Evolutionary conservation across 2,113 vertebrate genomes (phyloP).

Genomic region (Todiramphus chloris): DNA sequence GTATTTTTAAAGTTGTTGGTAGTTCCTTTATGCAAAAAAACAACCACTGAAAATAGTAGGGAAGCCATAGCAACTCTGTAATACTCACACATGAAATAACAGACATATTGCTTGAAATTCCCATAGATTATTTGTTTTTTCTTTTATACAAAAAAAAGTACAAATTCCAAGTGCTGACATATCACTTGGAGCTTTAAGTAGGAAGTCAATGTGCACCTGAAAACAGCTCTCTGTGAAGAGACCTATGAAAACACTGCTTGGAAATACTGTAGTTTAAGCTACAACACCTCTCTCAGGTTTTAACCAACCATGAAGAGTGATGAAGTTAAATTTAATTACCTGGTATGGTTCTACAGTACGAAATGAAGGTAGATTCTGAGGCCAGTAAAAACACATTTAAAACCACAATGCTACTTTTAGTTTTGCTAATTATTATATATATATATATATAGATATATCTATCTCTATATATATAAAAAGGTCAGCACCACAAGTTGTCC

Average conservation of each 20-base stretch:
- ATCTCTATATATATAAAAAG: conserved; percentile 73
- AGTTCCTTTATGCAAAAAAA: conserved; percentile 72
- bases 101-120: conserved; percentile 81
- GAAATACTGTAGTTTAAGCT: conserved; percentile 71
- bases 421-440: conserved; percentile 54
- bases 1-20: conserved; percentile 63
- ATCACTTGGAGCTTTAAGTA: conserved; percentile 75
- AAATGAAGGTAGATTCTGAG: conserved; percentile 82
- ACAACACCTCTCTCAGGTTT: conserved; percentile 56
- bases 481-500: conserved; percentile 79
- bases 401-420: conserved; percentile 79
- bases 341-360: conserved; percentile 81
- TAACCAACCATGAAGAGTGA: conserved; percentile 46
- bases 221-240: conserved; percentile 72
- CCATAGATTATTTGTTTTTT: conserved; percentile 65
- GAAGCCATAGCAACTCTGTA: conserved; percentile 70
- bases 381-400: conserved; percentile 77
- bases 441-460: conserved; percentile 40
- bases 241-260: conserved; percentile 71
- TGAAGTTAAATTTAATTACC: conserved; percentile 71
- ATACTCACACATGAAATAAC: conserved; percentile 73
- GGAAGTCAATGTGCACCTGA: conserved; percentile 81
- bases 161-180: conserved; percentile 79
- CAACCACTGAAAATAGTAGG: conserved; percentile 58
- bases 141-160: conserved; percentile 76